Evolutionary conservation across 2,888 invertebrate genomes (phyloP).

Genomic region (Rotaria sp.): DNA sequence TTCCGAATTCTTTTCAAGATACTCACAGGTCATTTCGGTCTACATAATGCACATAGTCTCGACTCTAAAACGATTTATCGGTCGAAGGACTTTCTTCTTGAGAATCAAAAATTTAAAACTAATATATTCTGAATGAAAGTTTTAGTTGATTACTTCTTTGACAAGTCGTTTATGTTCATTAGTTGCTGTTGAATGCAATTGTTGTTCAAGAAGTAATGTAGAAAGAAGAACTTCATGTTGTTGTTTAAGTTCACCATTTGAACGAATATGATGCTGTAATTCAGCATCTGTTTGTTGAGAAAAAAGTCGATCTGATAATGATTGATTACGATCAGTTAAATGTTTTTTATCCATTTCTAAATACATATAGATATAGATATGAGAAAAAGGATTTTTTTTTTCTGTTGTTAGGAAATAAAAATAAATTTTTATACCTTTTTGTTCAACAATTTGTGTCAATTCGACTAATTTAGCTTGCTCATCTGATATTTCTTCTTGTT

Average conservation of each 20-base stretch:
- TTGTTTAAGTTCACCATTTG: background rate
- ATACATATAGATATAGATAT: background rate
- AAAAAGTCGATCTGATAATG: background rate
- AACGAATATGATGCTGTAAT: background rate
- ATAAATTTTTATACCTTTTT: background rate
- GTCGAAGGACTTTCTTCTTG: too few species aligned
- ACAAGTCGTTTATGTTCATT: slow-evolving; percentile 2
- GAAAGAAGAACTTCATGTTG: slow-evolving; percentile 7
- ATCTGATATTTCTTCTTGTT: background rate
- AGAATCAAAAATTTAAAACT: background rate
- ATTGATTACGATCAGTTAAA: background rate
- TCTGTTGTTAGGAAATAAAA: background rate
- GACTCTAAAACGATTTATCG: too few species aligned
- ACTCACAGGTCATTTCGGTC: too few species aligned
- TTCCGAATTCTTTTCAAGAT: too few species aligned
- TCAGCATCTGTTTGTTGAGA: background rate
- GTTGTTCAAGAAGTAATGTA: slow-evolving; percentile 3
- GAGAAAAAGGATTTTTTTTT: too few species aligned
- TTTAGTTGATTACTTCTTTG: background rate
- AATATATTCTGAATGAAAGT: too few species aligned
- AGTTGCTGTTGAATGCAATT: background rate
- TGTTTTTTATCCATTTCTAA: slow-evolving; percentile 9
- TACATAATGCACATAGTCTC: too few species aligned
- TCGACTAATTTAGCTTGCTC: background rate
- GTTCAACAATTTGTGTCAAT: slow-evolving; percentile 1